Conservation (phyloP, 1,140 invertebrate species). For the Neodiprion lecontei region DNA sequence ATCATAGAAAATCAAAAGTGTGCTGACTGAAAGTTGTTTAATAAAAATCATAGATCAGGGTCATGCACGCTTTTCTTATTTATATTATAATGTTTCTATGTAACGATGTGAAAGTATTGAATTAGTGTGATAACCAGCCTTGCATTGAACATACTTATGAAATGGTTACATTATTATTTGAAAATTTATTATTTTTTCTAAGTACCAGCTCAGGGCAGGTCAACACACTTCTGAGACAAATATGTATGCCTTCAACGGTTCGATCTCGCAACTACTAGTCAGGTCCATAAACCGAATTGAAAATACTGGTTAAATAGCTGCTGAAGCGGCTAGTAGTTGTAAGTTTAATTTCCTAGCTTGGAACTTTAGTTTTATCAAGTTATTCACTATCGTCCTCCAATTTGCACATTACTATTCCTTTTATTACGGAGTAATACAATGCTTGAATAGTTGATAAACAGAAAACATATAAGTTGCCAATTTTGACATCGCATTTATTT, state of each 20-base stretch:
- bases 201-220: conserved; percentile 4
- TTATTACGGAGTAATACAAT: background rate
- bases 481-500: background rate
- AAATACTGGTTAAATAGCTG: conserved; percentile 3
- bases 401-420: background rate
- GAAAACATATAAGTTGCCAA: background rate
- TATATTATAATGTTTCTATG: background rate
- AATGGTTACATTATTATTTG: background rate
- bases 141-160: conserved; percentile 2
- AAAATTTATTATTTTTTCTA: background rate
- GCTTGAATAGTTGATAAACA: background rate
- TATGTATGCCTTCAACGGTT: background rate
- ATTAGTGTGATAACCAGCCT: conserved; percentile 2
- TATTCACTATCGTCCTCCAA: background rate
- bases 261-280: background rate
- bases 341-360: background rate
- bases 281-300: background rate
- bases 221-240: conserved; percentile 2
- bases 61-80: background rate
- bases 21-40: background rate
- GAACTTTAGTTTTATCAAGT: background rate
- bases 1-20: background rate
- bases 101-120: background rate
- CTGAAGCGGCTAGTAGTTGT: background rate
- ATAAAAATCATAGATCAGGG: background rate